Evolutionary conservation across 1,140 invertebrate genomes (phyloP), one percentile per base, ranked within the genome.

Genomic region (Tribolium madens): DNA sequence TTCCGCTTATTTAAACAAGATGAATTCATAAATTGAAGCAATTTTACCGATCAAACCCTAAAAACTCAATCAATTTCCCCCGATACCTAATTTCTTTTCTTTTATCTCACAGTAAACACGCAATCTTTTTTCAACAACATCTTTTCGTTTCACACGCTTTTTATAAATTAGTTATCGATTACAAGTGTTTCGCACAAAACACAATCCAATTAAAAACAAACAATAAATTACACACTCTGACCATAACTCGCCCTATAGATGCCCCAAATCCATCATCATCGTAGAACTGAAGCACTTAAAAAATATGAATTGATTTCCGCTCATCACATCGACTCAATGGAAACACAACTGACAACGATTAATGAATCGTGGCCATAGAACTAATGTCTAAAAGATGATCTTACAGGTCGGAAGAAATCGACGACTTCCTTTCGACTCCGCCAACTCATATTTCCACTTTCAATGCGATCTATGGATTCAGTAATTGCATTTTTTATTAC

Each of bases 101-200:
- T 50, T 75, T 75, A 60, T 75, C 52, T 75, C 48, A 36, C 52
- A 14, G 73, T 75, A 75, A 75, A 75, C 73, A 75, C 73, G 73
- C 73, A 75, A 64, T 68, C 73, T 50, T 73, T 73, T 53, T 73
- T 73, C 71, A 52, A 15, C 73, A 75, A 60, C 73, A 75, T 75
- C 73, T 64, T 75, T 47, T 47, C 53, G 14, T 64, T 75, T 64
- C 73, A 31, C 73, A 75, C 73, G 73, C 73, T 64, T 50, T 68
- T 64, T 74, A 74, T 74, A 74, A 74, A 74, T 74, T 74, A 74
- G 50, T 60, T 74, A 74, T 74, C 72, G 72, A 74, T 74, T 74
- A 74, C 70, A 52, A 52, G n/a, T n/a, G 46, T 14, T n/a, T 57
- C 18, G 15, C 17, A 18, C 18, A 18, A 57, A 57, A 21, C 10